Evolutionary conservation across 2,113 vertebrate genomes (phyloP).

Genomic region (Sturnus vulgaris): DNA sequence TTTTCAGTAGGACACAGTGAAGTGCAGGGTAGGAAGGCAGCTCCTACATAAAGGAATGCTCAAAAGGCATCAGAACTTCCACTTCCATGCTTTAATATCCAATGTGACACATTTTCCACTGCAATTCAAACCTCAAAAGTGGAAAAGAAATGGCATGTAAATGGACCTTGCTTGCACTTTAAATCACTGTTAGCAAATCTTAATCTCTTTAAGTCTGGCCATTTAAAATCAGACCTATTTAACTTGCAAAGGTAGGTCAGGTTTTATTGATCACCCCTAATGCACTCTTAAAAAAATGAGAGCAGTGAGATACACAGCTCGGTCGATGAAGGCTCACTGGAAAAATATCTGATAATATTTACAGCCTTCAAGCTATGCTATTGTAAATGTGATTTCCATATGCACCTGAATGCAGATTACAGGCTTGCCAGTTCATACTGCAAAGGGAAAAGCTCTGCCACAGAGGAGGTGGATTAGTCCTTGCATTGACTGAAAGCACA

Average conservation of each 20-base stretch:
- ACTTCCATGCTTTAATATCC: not conserved
- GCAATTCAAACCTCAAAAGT: not conserved
- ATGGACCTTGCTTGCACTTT: not conserved
- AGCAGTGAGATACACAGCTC: not conserved
- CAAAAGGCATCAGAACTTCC: not conserved
- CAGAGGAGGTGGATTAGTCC: not conserved
- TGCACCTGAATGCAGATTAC: not conserved
- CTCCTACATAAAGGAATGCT: not conserved
- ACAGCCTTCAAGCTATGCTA: not conserved
- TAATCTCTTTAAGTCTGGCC: not conserved
- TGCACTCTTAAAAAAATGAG: not conserved
- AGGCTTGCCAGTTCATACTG: not conserved
- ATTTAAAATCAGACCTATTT: conserved; percentile 12
- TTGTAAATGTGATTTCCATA: not conserved
- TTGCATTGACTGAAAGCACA: not conserved
- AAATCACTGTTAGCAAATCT: conserved; percentile 3
- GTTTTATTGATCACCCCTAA: conserved; percentile 30
- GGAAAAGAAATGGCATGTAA: conserved; percentile 10
- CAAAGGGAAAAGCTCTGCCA: not conserved
- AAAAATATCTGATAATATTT: not conserved
- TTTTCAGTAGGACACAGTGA: not conserved
- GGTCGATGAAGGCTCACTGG: not conserved
- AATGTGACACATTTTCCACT: not conserved
- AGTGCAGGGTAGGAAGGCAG: not conserved
- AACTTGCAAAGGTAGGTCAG: conserved; percentile 23